phyloP scores from a whole-genome alignment of 2,888 invertebrate species.

The Phlogophora meticulosa region DNA sequence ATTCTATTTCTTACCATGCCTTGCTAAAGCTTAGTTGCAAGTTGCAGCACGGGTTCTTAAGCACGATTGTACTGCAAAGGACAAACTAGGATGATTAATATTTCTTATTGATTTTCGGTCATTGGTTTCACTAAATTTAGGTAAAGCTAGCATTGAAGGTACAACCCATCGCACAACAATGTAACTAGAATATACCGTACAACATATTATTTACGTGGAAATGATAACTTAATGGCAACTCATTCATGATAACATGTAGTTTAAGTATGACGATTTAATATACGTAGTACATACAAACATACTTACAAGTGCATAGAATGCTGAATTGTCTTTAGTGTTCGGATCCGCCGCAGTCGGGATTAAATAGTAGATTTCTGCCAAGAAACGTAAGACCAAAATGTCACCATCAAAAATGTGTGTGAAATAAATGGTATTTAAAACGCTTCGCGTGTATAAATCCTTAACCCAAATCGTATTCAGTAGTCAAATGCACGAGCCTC shows the following conservation, averaged over 20 bases:
- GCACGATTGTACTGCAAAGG: no score
- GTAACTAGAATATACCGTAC: no score
- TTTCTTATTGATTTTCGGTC: not conserved
- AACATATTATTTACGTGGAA: no score
- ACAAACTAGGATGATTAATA: not conserved
- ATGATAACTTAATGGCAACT: no score
- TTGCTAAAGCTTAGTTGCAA: not conserved
- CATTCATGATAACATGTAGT: no score
- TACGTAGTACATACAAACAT: no score
- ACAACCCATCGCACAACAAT: not conserved
- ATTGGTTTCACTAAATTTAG: not conserved
- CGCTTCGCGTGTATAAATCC: constrained; percentile 25
- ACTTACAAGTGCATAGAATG: no score
- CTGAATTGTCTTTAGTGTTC: no score
- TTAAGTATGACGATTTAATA: no score
- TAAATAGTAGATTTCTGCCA: no score
- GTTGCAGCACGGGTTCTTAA: not conserved
- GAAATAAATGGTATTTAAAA: not conserved
- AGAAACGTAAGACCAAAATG: not conserved
- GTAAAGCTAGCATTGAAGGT: not conserved
- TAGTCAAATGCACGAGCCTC: constrained; percentile 57
- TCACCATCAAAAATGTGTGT: not conserved
- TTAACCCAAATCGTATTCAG: constrained; percentile 58
- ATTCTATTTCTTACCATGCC: not conserved
- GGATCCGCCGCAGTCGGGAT: no score